These are phyloP conservation scores for Laterallus jamaicensis DNA, from an alignment of 2,113 vertebrate genomes.

Conservation along the genomic window DNA sequence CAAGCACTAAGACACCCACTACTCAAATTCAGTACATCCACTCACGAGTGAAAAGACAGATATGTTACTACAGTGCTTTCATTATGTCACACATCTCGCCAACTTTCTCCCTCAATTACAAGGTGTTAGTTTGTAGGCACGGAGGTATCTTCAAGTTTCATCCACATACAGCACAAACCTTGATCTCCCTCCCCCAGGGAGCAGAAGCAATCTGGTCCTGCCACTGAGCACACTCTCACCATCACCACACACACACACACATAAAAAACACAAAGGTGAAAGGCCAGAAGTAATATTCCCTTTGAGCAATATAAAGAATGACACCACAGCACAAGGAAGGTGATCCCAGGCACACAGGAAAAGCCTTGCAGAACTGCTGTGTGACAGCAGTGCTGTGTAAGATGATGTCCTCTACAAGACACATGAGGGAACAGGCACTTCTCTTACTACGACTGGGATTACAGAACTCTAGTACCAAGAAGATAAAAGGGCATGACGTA, in stretches of 20 bases:
- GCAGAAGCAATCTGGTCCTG: background rate
- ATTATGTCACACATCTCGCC: background rate
- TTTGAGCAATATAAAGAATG: background rate
- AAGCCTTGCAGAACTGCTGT: background rate
- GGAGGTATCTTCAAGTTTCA: background rate
- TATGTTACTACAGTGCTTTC: background rate
- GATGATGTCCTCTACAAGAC: background rate
- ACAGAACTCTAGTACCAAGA: background rate
- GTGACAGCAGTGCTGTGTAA: background rate
- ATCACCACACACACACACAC: background rate
- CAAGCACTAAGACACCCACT: background rate
- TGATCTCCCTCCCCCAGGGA: background rate
- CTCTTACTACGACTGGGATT: background rate
- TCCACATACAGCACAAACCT: accelerated
- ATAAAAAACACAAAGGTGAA: background rate
- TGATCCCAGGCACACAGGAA: background rate
- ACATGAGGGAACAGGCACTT: background rate
- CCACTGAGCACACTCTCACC: background rate
- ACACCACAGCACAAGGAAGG: background rate
- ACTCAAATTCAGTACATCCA: background rate
- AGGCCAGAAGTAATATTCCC: background rate
- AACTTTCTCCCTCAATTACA: background rate
- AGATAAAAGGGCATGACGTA: background rate
- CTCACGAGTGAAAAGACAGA: background rate
- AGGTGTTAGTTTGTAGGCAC: background rate